phyloP scores from a whole-genome alignment of 2,113 vertebrate species.

The Vidua macroura region DNA sequence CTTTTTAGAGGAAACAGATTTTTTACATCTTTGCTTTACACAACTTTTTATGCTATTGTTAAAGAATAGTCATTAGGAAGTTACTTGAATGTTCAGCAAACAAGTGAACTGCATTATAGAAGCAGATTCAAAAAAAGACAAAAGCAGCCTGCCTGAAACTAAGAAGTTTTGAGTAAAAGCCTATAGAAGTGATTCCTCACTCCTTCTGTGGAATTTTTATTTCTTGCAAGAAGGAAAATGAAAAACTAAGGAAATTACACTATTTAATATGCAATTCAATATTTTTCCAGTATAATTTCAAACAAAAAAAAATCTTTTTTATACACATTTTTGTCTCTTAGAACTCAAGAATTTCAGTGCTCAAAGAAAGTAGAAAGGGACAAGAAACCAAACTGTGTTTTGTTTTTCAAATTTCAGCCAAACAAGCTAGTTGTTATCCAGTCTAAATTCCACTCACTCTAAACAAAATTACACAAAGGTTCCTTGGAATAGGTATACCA shows the following conservation, averaged over 20 bases:
- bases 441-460: not conserved
- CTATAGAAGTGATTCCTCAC: not conserved
- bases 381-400: not conserved
- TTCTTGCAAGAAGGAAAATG: not conserved
- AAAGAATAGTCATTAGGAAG: not conserved
- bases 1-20: not conserved
- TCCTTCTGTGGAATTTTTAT: not conserved
- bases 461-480: not conserved
- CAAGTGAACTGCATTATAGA: not conserved
- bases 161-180: not conserved
- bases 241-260: not conserved
- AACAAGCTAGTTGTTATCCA: not conserved
- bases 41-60: not conserved
- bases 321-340: not conserved
- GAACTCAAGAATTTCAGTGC: not conserved
- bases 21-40: not conserved
- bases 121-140: not conserved
- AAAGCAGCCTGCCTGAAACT: not conserved
- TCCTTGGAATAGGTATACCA: not conserved
- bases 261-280: not conserved
- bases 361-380: not conserved
- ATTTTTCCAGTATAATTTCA: not conserved
- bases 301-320: not conserved
- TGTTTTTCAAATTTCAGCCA: not conserved
- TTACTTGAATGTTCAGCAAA: not conserved